Evolutionary conservation across 2,888 invertebrate species (phyloP), one percentile per base, ranked within the genome.

Genomic region (Euclidia mi): DNA sequence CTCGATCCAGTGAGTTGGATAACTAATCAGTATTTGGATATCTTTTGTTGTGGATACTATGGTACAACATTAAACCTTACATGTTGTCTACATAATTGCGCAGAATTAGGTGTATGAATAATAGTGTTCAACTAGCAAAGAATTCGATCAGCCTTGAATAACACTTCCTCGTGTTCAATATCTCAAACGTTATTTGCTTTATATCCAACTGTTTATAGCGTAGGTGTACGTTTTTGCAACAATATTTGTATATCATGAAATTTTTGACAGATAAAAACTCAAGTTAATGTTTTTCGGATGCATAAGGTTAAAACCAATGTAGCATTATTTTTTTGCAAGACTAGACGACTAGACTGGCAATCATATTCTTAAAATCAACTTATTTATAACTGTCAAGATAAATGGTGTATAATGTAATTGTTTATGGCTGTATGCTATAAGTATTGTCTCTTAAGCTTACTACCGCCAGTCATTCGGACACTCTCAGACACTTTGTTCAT

Each of bases 91-190:
- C n/a, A n/a, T n/a, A 11, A 32, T 51, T 48, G 12, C 18, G 31
- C 29, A 38, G 29, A 34, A 57, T 41, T 40, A 17, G 35, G 20
- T 49, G 32, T 37, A 47, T 14, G 18, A 46, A 18, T 28, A 29
- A 28, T 53, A 35, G 38, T 49, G 45, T 14, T 3, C 18, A 29
- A 49, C 46, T 31, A 34, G 25, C 20, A 25, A 56, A 62, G 48
- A 32, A 28, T 34, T 53, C 14, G 42, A 9, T 35, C 25, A 51
- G 28, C 71, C 71, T 71, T 69, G 63, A 71, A 50, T 56, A n/a
- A 37, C 10, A 63, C 53, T 69, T 71, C 69, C 67, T 53, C 45
- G 60, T 56, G 35, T 59, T 56, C 49, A 17, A 47, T 69, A 60
- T 42, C 32, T 56, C 11, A n/a, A 42, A 42, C 15, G n/a, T 15